A percentile compares a stretch with the other conserved stretches of the same genome.
Conservation (phyloP, 1,140 invertebrate species). For the Anadara kagoshimensis region DNA sequence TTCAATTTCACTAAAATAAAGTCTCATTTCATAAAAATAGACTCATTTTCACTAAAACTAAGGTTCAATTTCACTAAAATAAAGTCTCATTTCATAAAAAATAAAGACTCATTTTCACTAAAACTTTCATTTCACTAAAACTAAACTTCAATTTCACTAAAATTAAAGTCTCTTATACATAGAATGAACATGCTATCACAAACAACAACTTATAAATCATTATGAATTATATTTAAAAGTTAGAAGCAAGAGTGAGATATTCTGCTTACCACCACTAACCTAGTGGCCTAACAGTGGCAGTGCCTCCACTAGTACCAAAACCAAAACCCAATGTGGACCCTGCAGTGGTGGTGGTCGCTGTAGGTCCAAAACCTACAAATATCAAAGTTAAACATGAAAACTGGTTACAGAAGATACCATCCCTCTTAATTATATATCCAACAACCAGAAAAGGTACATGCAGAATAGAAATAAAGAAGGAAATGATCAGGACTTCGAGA, state of each 20-base stretch:
- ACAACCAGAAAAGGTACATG: neutral
- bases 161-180: too few relatives aligned
- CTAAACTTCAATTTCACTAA: too few relatives aligned
- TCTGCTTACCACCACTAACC: slow-evolving; percentile 55
- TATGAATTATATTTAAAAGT: neutral
- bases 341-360: slow-evolving; percentile 3
- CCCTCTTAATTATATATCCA: neutral
- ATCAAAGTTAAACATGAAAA: neutral
- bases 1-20: too few relatives aligned
- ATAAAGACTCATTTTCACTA: too few relatives aligned
- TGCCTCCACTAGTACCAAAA: slow-evolving; percentile 22
- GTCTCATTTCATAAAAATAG: too few relatives aligned
- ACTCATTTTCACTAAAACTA: too few relatives aligned
- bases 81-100: too few relatives aligned
- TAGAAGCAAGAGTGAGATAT: slow-evolving; percentile 1
- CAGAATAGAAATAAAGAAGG: too few relatives aligned
- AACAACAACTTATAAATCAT: neutral
- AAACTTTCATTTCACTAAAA: too few relatives aligned
- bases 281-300: slow-evolving; percentile 58
- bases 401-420: neutral
- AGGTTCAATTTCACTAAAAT: too few relatives aligned
- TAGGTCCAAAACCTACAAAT: slow-evolving; percentile 14
- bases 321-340: slow-evolving; percentile 26
- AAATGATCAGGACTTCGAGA: too few relatives aligned
- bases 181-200: too few relatives aligned